Base-by-base conservation (phyloP, 2,797 vertebrate species). In the Taeniopygia guttata region DNA sequence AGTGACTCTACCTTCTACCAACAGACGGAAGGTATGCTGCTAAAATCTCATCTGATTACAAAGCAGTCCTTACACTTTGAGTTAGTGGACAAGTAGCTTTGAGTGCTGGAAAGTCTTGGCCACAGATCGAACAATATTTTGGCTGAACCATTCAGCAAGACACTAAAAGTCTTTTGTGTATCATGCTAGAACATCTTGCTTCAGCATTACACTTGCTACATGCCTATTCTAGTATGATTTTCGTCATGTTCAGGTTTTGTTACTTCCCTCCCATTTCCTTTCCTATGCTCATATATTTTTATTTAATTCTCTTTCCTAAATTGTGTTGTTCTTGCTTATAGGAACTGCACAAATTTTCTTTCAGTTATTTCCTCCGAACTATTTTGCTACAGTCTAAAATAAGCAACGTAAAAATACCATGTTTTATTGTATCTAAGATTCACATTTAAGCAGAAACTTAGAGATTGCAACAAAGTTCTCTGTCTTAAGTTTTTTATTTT, bases 1-100 rank as follows among this genome's bases (percentile, higher is more conserved):
- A 99, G 99, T 63, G 99, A 99, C 95, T 99, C 99, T 15, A 98
- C 98, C 16, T 99, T 99, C 97, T 99, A 99, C 97, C 98, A 97
- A 92, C 99, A 99, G 95, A 98, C 98, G 51, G 99, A 99, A 99
- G 99, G 99, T 99, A 95, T 51, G 27, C 43, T 88, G 29, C 87
- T 75, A 43, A 84, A 95, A 87, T 23, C 58, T 51, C 0, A 0
- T 68, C 85, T 72, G 58, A 40, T 77, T 84, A 77, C 95, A 83
- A 62, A 49, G 75, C 21, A 49, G 43, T 54, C 51, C 21, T 78
- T 91, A 27, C 16, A 34, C 32, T 82, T 88, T 48, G 38, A 85
- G 49, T 93, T 87, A 56, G 15, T 68, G 49, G 68, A 43, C 36
- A 86, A 59, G 55, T 93, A 87, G 63, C 27, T 32, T 66, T 59